Conservation (phyloP, 2,797 vertebrate genomes). For the Acanthopagrus latus region DNA sequence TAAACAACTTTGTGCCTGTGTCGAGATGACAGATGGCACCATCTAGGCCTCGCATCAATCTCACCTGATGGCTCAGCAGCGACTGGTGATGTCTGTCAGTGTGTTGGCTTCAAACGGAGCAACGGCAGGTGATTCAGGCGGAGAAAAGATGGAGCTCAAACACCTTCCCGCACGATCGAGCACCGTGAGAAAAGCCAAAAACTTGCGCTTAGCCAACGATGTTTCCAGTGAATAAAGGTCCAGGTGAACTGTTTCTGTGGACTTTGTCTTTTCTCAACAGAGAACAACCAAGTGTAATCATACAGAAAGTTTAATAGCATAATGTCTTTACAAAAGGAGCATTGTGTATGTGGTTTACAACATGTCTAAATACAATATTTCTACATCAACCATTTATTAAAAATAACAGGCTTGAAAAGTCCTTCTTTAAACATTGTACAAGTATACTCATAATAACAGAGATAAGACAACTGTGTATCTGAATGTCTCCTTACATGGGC, state of each 20-base stretch:
- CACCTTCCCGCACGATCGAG: slow-evolving; percentile 24
- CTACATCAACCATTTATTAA: slow-evolving; percentile 72
- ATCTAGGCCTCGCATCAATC: slow-evolving; percentile 56
- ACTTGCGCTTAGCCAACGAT: slow-evolving; percentile 16
- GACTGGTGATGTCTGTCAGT: slow-evolving; percentile 44
- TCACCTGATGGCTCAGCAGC: slow-evolving; percentile 58
- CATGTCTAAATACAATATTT: slow-evolving; percentile 68
- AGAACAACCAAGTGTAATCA: slow-evolving; percentile 38
- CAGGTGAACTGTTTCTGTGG: neutral
- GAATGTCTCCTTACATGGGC: slow-evolving; percentile 43
- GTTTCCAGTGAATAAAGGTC: slow-evolving; percentile 9
- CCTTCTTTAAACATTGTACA: slow-evolving; percentile 55
- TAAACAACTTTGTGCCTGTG: slow-evolving; percentile 52
- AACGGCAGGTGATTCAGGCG: slow-evolving; percentile 15
- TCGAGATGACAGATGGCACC: slow-evolving; percentile 70
- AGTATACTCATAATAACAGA: slow-evolving; percentile 56
- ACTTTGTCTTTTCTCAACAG: slow-evolving; percentile 11
- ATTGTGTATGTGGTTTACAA: slow-evolving; percentile 73
- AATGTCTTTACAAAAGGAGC: slow-evolving; percentile 76
- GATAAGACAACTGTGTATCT: slow-evolving; percentile 32
- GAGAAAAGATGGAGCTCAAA: slow-evolving; percentile 36
- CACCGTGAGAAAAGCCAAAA: neutral
- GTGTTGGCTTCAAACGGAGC: slow-evolving; percentile 30
- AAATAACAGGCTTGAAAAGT: slow-evolving; percentile 74
- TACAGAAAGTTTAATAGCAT: slow-evolving; percentile 73